Base-by-base conservation (phyloP, 1,140 invertebrate species). In the Drosophila kepulauana region DNA sequence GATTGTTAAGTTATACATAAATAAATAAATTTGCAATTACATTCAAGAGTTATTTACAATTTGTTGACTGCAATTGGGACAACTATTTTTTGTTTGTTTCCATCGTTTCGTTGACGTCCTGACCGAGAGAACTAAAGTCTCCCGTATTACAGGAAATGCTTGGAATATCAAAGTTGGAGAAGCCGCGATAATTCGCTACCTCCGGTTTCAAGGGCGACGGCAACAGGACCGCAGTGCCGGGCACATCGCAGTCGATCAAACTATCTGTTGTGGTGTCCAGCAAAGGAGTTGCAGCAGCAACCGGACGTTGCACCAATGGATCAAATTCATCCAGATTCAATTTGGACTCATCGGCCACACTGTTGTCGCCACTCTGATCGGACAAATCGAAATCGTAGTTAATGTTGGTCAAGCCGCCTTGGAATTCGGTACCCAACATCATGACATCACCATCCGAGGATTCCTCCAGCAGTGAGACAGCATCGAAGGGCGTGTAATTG, bases 321-420 rank as follows among this genome's bases (percentile, higher is more conserved):
- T 93, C 91, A 73, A 93, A 94, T 65, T 93, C 92, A 52, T 93
- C 91, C 20, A 92, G 79, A 75, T 91, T 89, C 20, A 85, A 67
- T 54, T 87, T 90, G 1, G 70, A 63, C 46, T 95, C 95, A 43
- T 96, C 95, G 2, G 94, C 94, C 13, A 94, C 92, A 71, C 95
- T 96, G 79, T 95, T 96, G 3, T 96, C 95, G 0, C 93, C 94
- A 75, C 95, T 96, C 35, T 95, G 93, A 91, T 96, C 95, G 2
- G 95, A 96, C 52, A 95, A 92, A 84, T 96, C 95, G 49, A 96
- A 96, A 72, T 96, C 96, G 79, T 96, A 96, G 91, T 95, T 96
- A 16, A 96, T 94, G 80, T 95, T 95, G n/a, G 94, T 95, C 10
- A 96, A 81, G 1, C 94, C 95, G 1, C 94, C 93, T 1, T 93